These are phyloP conservation scores for Polymixis lichenea DNA, from an alignment of 2,888 invertebrate genomes.

Conservation along the genomic window DNA sequence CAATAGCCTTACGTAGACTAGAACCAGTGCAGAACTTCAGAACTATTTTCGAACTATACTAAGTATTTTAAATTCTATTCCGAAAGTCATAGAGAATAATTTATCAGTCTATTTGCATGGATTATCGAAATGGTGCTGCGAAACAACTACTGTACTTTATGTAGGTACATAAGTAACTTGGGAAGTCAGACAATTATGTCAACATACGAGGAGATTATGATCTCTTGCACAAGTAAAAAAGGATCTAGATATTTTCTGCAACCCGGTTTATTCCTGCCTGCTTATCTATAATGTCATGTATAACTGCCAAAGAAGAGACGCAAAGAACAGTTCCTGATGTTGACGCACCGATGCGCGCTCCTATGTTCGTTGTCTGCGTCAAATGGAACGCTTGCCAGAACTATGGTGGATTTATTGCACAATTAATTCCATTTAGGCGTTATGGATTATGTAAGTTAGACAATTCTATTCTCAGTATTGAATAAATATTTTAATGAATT, in stretches of 20 bases:
- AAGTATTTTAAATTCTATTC: constrained; percentile 40
- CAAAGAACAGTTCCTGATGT: neutral
- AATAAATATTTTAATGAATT: constrained; percentile 84
- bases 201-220: neutral
- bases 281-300: neutral
- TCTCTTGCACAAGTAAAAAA: neutral
- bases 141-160: neutral
- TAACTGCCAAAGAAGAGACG: constrained; percentile 24
- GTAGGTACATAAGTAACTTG: neutral
- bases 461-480: constrained; percentile 84
- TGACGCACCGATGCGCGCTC: constrained; percentile 32
- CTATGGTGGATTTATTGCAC: constrained; percentile 69
- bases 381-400: constrained; percentile 59
- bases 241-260: constrained; percentile 14
- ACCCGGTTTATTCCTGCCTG: neutral
- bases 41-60: constrained; percentile 1
- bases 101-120: constrained; percentile 11
- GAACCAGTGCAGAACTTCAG: neutral
- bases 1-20: neutral
- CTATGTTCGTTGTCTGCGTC: constrained; percentile 44
- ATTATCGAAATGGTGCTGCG: neutral
- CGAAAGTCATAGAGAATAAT: constrained; percentile 20
- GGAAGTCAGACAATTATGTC: no score
- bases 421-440: constrained; percentile 70
- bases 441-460: constrained; percentile 73